Evolutionary conservation across 2,797 vertebrate species (phyloP), one percentile per base, ranked within the genome.

Genomic region (Poecilia wingei): DNA sequence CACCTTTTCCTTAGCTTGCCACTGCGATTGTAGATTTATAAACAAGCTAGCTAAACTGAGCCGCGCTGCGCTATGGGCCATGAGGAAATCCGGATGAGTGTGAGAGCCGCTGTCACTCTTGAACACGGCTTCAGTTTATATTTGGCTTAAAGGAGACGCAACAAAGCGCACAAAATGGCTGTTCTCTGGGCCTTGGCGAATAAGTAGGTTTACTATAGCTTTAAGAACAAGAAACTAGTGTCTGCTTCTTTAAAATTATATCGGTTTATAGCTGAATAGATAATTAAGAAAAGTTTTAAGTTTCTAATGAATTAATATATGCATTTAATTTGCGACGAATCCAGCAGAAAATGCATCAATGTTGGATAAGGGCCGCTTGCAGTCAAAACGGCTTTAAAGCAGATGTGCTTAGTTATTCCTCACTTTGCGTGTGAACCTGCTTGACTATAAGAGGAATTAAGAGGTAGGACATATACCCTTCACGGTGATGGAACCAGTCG

Each of bases 71-170:
- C 9, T 45, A 1, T 12, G 0, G 0, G 28, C 4, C 0, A 1
- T 1, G 9, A 13, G 75, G 31, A 77, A 28, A 90, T 94, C 94
- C 92, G 74, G 12, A 76, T 90, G 72, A 1, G 89, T 64, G 76
- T 4, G 9, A 31, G 0, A 84, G 59, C 84, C 72, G 79, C 82
- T 69, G 73, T 77, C 70, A 80, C 82, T 76, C 78, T 39, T 82
- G 81, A 88, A 82, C 4, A 82, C 80, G 81, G 45, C 92, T 80
- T 78, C 86, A 22, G 91, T 93, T 93, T 90, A 91, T 93, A 93
- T 93, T 95, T 92, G 90, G 93, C 93, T 96, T 96, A 96, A 96
- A 96, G 96, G 96, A 96, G 96, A 96, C 96, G 96, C 95, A 92
- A 96, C 95, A 96, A 96, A 96, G 94, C 91, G 87, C 87, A 88